These are phyloP conservation scores for Heteromormyrus szaboi DNA, from an alignment of 2,797 vertebrate genomes.

Conservation along the genomic window DNA sequence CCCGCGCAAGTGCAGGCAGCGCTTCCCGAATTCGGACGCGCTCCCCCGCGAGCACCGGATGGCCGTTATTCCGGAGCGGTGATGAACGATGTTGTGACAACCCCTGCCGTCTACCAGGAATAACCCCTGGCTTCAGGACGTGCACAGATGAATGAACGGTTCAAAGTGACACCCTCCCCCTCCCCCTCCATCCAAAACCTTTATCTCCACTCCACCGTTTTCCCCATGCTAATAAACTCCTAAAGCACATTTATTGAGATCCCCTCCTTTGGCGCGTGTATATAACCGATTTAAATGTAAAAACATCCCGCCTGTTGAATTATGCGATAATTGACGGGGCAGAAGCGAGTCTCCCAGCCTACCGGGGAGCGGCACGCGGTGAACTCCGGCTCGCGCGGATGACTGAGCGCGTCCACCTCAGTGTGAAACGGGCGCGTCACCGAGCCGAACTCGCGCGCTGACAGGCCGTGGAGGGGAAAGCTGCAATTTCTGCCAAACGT, in stretches of 20 bases:
- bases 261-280: not conserved
- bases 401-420: not conserved
- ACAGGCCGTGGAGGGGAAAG: not conserved
- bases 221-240: not conserved
- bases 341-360: not conserved
- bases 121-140: not conserved
- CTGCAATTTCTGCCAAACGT: constrained; percentile 1
- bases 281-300: not conserved
- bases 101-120: not conserved
- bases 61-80: not conserved
- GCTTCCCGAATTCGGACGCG: not conserved
- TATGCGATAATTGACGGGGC: not conserved
- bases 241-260: not conserved
- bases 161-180: not conserved
- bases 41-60: not conserved
- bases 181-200: not conserved
- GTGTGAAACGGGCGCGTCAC: not conserved
- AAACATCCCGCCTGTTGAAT: not conserved
- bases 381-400: not conserved
- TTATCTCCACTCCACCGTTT: not conserved
- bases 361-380: not conserved
- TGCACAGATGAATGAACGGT: not conserved
- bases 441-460: not conserved
- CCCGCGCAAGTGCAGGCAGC: not conserved
- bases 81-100: constrained; percentile 5